Evolutionary conservation across 2,797 vertebrate genomes (phyloP).

Genomic region (Pangasius djambal): DNA sequence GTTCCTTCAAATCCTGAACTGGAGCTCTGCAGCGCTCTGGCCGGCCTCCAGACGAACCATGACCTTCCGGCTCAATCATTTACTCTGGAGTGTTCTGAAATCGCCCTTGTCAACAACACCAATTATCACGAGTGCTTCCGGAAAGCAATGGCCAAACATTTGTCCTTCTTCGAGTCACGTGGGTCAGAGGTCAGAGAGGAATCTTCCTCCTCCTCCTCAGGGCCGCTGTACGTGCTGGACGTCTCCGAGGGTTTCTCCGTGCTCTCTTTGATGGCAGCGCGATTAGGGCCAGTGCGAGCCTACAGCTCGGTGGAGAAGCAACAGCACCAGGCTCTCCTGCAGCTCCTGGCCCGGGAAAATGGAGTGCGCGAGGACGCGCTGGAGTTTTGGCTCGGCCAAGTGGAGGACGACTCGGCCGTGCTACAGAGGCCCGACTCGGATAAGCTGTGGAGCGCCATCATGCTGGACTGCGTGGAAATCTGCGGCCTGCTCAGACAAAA

Average conservation of each 20-base stretch:
- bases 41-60: constrained; percentile 85
- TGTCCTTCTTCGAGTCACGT: constrained; percentile 70
- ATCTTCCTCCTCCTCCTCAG: constrained; percentile 42
- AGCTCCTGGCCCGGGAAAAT: constrained; percentile 80
- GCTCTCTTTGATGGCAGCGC: constrained; percentile 87
- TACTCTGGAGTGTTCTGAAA: constrained; percentile 88
- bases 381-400: constrained; percentile 92
- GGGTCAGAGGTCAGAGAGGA: constrained; percentile 50
- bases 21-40: constrained; percentile 90
- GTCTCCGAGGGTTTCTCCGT: constrained; percentile 97
- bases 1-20: constrained; percentile 77
- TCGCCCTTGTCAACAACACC: constrained; percentile 88
- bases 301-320: constrained; percentile 94
- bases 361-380: constrained; percentile 79
- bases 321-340: constrained; percentile 86
- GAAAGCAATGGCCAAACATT: constrained; percentile 81
- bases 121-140: constrained; percentile 86
- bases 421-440: constrained; percentile 89
- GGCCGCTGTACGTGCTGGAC: constrained; percentile 87
- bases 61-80: constrained; percentile 69
- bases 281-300: constrained; percentile 83
- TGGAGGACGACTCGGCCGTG: constrained; percentile 85
- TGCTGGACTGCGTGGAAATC: constrained; percentile 93
- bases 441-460: constrained; percentile 93
- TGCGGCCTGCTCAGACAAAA: constrained; percentile 95